Base-by-base conservation (phyloP, 2,888 invertebrate species). In the Choreutis nemorana region DNA sequence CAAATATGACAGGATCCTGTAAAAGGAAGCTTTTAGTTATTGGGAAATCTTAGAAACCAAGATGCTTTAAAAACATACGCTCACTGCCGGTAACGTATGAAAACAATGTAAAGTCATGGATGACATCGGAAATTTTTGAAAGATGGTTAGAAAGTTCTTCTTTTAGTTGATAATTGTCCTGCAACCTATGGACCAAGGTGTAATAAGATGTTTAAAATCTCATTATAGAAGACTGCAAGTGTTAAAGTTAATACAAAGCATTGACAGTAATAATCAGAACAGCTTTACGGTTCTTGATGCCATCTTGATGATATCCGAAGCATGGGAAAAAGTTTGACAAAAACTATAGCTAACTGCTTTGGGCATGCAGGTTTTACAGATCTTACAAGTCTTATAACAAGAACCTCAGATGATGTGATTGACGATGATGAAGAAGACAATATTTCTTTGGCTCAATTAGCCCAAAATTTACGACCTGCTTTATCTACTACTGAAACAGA, bases 281-380 rank as follows among this genome's bases (percentile, higher is more conserved):
- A 33, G 29, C 21, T 33, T 18, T 26, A 42, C 34, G 27, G 28
- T 42, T 29, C 38, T 40, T 23, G 40, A 42, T 29, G 38, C 35
- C 29, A 39, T 37, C 36, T 34, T 41, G 33, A 39, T 42, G 42
- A 36, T 42, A 38, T 26, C 36, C 24, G 42, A 42, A 33, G 39
- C 39, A 33, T 42, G 42, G 39, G 28, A 34, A 29, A 34, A 37
- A 24, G 34, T 37, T 34, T 34, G 28, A 32, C 37, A 28, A 34
- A 32, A n/a, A 36, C 26, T 14, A 26, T 38, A 29, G 35, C 26
- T n/a, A 1, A 35, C 35, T 11, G 36, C 36, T 37, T 31, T 31
- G 15, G 37, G 34, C 35, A 42, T 15, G 40, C 37, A 32, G 37
- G 39, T 31, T 40, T 42, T 34, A 32, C 20, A 6, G n/a, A 20